Conservation (phyloP, 1,140 invertebrate genomes). For the Panagrolaimus sp. region DNA sequence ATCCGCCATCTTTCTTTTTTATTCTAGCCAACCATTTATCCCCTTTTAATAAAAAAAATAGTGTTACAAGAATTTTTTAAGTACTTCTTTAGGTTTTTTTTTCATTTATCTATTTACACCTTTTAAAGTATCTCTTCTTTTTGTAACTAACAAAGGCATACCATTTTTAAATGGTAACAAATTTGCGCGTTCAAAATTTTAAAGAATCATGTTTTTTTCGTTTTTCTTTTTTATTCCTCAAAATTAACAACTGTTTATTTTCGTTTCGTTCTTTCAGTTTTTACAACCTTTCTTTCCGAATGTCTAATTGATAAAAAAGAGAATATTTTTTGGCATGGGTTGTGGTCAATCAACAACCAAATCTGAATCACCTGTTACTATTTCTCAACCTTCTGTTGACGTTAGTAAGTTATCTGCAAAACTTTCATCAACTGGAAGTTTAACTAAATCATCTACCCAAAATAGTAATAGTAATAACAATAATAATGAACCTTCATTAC, state of each 20-base stretch:
- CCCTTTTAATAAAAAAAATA: too few species aligned
- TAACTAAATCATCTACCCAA: background rate
- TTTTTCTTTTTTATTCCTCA: background rate
- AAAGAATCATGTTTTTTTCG: too few species aligned
- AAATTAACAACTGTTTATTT: background rate
- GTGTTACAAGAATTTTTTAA: too few species aligned
- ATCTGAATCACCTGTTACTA: conserved; percentile 2
- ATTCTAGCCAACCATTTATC: too few species aligned
- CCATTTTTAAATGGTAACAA: background rate
- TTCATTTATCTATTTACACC: too few species aligned
- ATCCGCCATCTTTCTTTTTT: too few species aligned
- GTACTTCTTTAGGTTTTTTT: too few species aligned
- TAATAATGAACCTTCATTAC: background rate
- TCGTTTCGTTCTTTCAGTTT: background rate
- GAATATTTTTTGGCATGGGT: background rate
- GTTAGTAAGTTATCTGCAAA: conserved; percentile 11
- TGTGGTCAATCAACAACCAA: conserved; percentile 11
- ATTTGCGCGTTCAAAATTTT: background rate
- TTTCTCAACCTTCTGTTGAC: conserved; percentile 6
- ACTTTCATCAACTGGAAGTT: background rate
- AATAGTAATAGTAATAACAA: too few species aligned
- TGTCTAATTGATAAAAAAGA: background rate
- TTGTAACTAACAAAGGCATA: too few species aligned
- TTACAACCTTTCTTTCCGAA: background rate
- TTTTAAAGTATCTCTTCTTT: too few species aligned